A percentile compares a stretch with the other conserved stretches of the same genome.
Conservation (phyloP, 2,888 invertebrate genomes). For the Nomada ferruginata region DNA sequence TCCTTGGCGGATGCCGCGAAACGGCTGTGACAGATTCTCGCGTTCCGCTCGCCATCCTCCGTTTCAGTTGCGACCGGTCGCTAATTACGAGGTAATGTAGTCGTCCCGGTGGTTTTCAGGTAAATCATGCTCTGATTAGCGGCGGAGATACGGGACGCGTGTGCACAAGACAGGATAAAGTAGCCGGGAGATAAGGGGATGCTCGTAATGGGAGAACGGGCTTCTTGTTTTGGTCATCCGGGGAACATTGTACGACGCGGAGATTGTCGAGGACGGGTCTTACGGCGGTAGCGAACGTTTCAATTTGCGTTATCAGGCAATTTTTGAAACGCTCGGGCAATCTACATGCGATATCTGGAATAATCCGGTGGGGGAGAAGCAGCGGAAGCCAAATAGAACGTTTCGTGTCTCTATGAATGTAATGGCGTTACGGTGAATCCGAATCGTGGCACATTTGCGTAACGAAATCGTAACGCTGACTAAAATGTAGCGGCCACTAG, state of each 20-base stretch:
- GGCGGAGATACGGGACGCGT: constrained; percentile 3
- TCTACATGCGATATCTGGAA: constrained; percentile 13
- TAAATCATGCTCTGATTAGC: constrained; percentile 13
- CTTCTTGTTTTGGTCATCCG: neutral
- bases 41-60: constrained; percentile 11
- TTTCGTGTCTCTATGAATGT: constrained; percentile 7
- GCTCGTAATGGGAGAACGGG: neutral
- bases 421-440: neutral
- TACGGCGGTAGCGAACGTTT: constrained; percentile 5
- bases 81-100: constrained; percentile 25
- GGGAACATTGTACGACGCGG: neutral
- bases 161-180: neutral
- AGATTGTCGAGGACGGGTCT: neutral
- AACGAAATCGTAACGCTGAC: neutral
- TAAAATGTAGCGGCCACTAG: neutral
- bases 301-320: constrained; percentile 28
- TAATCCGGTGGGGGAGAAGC: constrained; percentile 1
- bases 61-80: neutral
- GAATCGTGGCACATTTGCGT: neutral
- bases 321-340: constrained; percentile 19
- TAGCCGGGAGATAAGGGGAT: neutral
- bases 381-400: constrained; percentile 4
- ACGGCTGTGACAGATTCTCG: constrained; percentile 34
- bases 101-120: neutral
- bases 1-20: constrained; percentile 57